phyloP scores from a whole-genome alignment of 2,113 vertebrate species.

The Salvator merianae region DNA sequence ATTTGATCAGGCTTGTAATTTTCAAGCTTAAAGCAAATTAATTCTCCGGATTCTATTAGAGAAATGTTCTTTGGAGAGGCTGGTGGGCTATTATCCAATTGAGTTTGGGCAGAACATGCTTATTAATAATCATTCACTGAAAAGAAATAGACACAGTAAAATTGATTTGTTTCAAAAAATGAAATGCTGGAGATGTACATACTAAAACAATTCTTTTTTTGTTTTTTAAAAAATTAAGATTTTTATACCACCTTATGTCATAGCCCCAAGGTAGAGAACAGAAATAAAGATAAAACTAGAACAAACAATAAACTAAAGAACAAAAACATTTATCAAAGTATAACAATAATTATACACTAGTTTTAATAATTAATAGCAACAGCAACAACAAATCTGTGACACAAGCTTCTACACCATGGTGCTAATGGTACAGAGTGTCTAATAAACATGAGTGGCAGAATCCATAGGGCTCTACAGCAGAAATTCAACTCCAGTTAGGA shows the following conservation, averaged over 20 bases:
- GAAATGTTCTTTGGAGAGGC: slow-evolving; percentile 24
- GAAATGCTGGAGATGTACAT: not conserved
- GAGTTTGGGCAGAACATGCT: not conserved
- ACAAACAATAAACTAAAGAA: no score
- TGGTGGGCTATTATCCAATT: slow-evolving; percentile 4
- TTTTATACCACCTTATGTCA: no score
- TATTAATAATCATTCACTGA: slow-evolving; percentile 7
- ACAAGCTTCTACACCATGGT: not conserved
- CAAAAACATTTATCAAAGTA: no score
- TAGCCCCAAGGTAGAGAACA: no score
- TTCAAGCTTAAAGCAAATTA: slow-evolving; percentile 38
- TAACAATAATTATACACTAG: no score
- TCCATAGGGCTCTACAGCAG: not conserved
- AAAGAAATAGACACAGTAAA: not conserved
- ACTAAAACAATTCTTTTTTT: no score
- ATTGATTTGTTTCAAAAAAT: not conserved
- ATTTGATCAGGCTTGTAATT: slow-evolving; percentile 8
- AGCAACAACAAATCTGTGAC: not conserved
- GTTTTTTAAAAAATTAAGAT: no score
- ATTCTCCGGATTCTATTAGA: slow-evolving; percentile 18
- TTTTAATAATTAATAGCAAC: no score
- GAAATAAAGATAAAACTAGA: no score
- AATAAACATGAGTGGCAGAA: not conserved
- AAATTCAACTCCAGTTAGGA: not conserved
- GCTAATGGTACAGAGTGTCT: not conserved